phyloP scores from a whole-genome alignment of 2,888 invertebrate genomes.

The Fissipunctia ypsillon region DNA sequence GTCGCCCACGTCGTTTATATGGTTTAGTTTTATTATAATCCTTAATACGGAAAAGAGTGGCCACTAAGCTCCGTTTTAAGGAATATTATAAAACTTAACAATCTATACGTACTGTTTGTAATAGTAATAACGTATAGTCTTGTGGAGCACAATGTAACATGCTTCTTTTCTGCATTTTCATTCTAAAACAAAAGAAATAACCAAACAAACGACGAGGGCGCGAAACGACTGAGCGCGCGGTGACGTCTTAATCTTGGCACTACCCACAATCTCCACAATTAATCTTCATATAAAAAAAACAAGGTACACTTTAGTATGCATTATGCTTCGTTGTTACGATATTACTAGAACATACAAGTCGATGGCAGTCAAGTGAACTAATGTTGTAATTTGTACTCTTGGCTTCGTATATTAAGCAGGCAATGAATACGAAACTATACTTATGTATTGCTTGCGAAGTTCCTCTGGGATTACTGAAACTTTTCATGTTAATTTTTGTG shows the following conservation, averaged over 20 bases:
- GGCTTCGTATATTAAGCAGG: slow-evolving; percentile 46
- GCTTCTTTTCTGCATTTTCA: no score
- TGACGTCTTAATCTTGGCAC: slow-evolving; percentile 40
- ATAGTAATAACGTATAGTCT: no score
- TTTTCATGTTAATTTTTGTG: slow-evolving; percentile 10
- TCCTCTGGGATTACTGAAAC: slow-evolving; percentile 10
- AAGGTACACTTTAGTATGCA: slow-evolving; percentile 54
- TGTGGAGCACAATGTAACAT: no score
- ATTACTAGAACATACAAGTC: slow-evolving; percentile 51
- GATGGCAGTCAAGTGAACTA: slow-evolving; percentile 42
- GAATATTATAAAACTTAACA: no score
- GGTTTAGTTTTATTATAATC: no score
- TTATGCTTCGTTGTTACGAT: slow-evolving; percentile 45
- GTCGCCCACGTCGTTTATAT: no score
- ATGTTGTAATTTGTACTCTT: slow-evolving; percentile 55
- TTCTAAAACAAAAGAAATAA: no score
- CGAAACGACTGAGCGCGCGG: no score
- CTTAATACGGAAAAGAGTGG: no score
- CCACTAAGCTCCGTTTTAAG: no score
- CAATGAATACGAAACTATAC: slow-evolving; percentile 52
- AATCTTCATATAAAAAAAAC: slow-evolving; percentile 40
- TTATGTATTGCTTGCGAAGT: slow-evolving; percentile 25
- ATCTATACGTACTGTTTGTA: no score
- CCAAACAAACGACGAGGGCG: no score
- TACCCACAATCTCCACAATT: slow-evolving; percentile 20